Evolutionary conservation across 2,797 vertebrate genomes (phyloP), one percentile per base, ranked within the genome.

Genomic region (Lepilemur ruficaudatus): DNA sequence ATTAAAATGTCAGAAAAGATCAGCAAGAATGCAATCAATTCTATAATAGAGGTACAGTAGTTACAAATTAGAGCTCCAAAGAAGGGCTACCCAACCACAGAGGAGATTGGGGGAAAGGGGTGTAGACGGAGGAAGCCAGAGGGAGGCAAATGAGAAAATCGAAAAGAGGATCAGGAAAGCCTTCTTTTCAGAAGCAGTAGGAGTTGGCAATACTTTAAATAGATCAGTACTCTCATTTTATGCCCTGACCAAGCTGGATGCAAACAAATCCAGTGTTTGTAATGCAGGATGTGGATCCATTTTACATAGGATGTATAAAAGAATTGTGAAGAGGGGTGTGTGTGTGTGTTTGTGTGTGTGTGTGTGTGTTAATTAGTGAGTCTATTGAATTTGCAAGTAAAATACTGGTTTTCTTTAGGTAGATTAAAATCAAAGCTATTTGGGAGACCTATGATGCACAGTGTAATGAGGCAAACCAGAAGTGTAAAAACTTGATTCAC

Each of bases 51-150:
- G 28, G 18, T 18, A 14, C 22, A 20, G 13, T 8, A 11, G 75
- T 86, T 61, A 67, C 28, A 43, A 57, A 12, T 61, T 69, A 78
- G 9, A 86, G 7, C 35, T 79, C 30, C 13, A 9, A 22, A 70
- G 13, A 32, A 67, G 11, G 63, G 41, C n/a, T 83, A 1, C 32
- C 43, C 73, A 35, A 35, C 18, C 23, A 13, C 4, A 79, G 7
- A 70, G 23, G 35, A 69, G 43, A 8, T 8, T 2, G 1, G 4
- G 14, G 3, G 2, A 3, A 32, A 20, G 1, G 15, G 0, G 2
- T 15, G 63, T 3, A 38, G 25, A 43, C 5, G 8, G 6, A 80
- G 28, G 59, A 52, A 18, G 38, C 9, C 52, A 48, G 52, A 80
- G 52, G 4, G 30, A 82, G 6, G 22, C 55, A 18, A 32, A 43